Evolutionary conservation across 2,888 invertebrate species (phyloP), one percentile per base, ranked within the genome.

Genomic region (Tachina grossa): DNA sequence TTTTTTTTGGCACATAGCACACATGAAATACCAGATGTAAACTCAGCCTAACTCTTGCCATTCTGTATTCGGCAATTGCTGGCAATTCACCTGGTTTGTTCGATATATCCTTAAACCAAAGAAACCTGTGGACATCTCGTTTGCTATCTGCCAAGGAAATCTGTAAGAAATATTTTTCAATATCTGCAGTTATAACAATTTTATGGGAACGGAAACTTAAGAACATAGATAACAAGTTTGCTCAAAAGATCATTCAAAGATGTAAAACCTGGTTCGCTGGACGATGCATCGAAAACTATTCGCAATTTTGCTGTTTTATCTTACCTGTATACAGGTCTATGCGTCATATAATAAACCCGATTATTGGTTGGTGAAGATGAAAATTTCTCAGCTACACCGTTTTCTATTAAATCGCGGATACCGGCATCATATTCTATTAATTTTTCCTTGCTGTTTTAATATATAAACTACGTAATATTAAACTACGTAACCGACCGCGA

Each of bases 121-220:
- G 66, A 61, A 87, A 88, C 51, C 87, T 47, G 57, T 86, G 87
- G 13, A 83, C 66, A 55, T 88, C 77, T 9, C 86, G 79, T 49
- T 87, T 84, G 22, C 16, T 74, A 22, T 85, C 61, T 10, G 79
- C 14, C 45, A 88, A 41, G 16, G 78, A 53, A 78, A 87, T 86
- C 59, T 88, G 84, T 22, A 87, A 72, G 68, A 87, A 88, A 45
- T 80, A 86, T 51, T 86, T 88, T 85, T 87, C 83, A 53, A 87
- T 85, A 81, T 88, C 84, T 22, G 86, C 66, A 9, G 79, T 75
- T 31, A 88, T 76, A 11, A 72, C 86, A 61, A 87, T 85, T 84
- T 83, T 83, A 53, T 87, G 82, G 43, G 79, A 87, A 47, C 84
- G 85, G 72, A 87, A 87, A 13, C 85, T 81, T 68, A n/a, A n/a